Percentiles rank a stretch among this genome's conserved stretches.
Conservation (phyloP, 2,113 vertebrate genomes). For the Chrysemys picta region DNA sequence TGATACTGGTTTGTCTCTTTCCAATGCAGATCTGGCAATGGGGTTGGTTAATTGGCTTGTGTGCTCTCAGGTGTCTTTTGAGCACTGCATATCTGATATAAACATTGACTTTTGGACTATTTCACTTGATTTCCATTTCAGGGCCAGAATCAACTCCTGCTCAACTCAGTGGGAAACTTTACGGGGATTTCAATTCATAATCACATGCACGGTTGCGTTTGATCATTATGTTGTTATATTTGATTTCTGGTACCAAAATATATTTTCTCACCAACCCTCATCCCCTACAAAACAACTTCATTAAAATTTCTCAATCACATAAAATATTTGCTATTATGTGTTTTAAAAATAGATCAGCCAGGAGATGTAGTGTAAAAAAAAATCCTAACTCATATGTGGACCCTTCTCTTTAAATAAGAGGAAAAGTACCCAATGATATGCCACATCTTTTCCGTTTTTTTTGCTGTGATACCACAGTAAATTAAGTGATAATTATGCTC, state of each 20-base stretch:
- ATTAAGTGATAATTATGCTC: not conserved
- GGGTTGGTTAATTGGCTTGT: not conserved
- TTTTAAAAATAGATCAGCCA: not conserved
- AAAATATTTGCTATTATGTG: not conserved
- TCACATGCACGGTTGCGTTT: not conserved
- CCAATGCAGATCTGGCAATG: not conserved
- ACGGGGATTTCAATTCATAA: not conserved
- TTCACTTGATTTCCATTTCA: not conserved
- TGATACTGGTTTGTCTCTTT: not conserved
- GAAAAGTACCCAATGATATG: fast-evolving
- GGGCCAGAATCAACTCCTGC: not conserved
- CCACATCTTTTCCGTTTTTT: not conserved
- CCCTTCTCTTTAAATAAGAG: not conserved
- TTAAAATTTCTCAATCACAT: not conserved
- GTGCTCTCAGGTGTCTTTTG: not conserved
- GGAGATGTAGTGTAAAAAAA: not conserved
- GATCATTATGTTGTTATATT: not conserved
- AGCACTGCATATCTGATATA: not conserved
- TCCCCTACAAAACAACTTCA: not conserved
- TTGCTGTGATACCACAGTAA: not conserved
- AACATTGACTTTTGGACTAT: not conserved
- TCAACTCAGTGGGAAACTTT: not conserved
- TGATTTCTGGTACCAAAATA: not conserved
- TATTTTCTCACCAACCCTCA: not conserved
- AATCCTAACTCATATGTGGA: not conserved